Conservation (phyloP, 2,113 vertebrate genomes). For the Irena cyanogastra region DNA sequence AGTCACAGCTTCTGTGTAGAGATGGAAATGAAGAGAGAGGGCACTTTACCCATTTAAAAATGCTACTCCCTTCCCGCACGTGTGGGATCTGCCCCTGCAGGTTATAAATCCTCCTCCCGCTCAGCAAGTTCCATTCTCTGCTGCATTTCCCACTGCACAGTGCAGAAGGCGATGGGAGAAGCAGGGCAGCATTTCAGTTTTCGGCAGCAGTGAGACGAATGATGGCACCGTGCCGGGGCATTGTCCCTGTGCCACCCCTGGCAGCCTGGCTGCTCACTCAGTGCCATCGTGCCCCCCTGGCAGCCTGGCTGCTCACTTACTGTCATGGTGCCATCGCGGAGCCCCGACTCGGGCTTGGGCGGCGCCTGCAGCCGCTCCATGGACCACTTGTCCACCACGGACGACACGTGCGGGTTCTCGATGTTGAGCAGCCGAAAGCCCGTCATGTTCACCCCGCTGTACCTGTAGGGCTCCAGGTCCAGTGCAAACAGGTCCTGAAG, state of each 20-base stretch:
- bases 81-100: neutral
- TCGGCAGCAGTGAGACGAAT: neutral
- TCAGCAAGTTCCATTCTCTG: neutral
- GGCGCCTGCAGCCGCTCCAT: slow-evolving; percentile 92
- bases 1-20: neutral
- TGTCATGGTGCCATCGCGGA: slow-evolving; percentile 92
- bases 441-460: slow-evolving; percentile 98
- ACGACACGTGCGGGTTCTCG: slow-evolving; percentile 83
- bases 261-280: neutral
- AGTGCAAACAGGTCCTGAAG: slow-evolving; percentile 91
- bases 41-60: slow-evolving; percentile 36
- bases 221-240: fast-evolving
- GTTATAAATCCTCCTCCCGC: neutral
- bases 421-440: slow-evolving; percentile 92
- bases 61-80: neutral
- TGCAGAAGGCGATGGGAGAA: neutral
- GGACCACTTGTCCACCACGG: slow-evolving; percentile 91
- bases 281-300: neutral
- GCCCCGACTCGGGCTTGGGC: slow-evolving; percentile 83
- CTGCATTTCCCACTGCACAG: neutral
- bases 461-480: slow-evolving; percentile 93
- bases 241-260: neutral
- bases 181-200: neutral
- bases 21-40: slow-evolving; percentile 16
- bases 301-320: slow-evolving; percentile 63